A percentile compares a stretch with the other conserved stretches of the same genome.
These are phyloP conservation scores for Drosophila greeni DNA, from an alignment of 2,888 invertebrate species.

Conservation along the genomic window DNA sequence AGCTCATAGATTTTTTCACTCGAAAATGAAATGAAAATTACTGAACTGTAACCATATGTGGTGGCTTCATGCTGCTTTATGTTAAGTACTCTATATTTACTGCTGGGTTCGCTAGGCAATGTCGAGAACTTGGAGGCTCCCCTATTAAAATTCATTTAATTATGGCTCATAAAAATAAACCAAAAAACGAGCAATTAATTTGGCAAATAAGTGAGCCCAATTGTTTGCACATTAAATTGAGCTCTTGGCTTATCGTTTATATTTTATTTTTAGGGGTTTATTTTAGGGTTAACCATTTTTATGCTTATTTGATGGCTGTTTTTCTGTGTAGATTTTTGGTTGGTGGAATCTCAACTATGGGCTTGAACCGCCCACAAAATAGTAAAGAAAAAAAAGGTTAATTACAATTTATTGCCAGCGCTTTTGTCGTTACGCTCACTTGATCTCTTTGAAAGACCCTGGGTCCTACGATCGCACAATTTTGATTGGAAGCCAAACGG, in stretches of 20 bases:
- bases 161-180: conserved; percentile 46
- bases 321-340: conserved; percentile 35
- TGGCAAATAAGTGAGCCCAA: conserved; percentile 50
- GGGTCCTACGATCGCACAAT: conserved; percentile 70
- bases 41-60: conserved; percentile 72
- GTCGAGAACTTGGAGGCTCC: conserved; percentile 1
- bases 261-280: conserved; percentile 21
- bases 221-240: conserved; percentile 46
- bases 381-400: conserved; percentile 54
- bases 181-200: conserved; percentile 46
- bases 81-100: conserved; percentile 45
- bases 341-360: conserved; percentile 40
- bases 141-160: conserved; percentile 53
- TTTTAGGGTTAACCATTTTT: conserved; percentile 25
- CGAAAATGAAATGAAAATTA: conserved; percentile 70
- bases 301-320: conserved; percentile 26
- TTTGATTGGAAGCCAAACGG: conserved; percentile 65
- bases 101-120: conserved; percentile 23
- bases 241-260: conserved; percentile 14
- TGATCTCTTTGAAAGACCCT: conserved; percentile 42
- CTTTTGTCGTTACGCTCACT: conserved; percentile 61
- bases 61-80: conserved; percentile 60
- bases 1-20: conserved; percentile 54
- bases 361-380: conserved; percentile 56
- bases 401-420: conserved; percentile 69